Base-by-base conservation (phyloP, 2,888 invertebrate genomes). In the Drosophila kuntzei region DNA sequence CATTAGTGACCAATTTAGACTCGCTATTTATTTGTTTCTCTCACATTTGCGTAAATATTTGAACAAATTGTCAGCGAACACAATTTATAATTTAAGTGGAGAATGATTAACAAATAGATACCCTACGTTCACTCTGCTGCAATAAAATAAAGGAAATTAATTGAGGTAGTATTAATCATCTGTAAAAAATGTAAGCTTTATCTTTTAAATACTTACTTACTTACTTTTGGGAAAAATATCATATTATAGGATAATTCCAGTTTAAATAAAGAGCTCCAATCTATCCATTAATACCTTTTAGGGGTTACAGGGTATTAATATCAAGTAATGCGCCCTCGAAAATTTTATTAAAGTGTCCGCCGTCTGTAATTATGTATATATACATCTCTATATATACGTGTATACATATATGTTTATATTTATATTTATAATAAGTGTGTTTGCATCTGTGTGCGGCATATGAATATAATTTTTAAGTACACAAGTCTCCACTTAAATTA, bases 41-140 rank as follows among this genome's bases (percentile, higher is more conserved):
- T 46, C 54, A 37, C 71, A 71, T 43, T 69, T 83, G 64, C 44
- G 53, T 47, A 67, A 80, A 87, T 74, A 78, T 84, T 80, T 84
- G 32, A 47, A 50, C 74, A 67, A 60, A 64, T 68, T 77, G 66
- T 64, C 55, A 50, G 25, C 41, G 53, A 37, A 36, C n/a, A 32
- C 11, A 34, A 18, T 29, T 20, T 5, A 5, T n/a, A 39, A 27
- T 9, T 18, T 8, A 8, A 22, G 5, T 49, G 4, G 5, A 12
- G 7, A 16, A 6, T 29, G 47, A 29, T 32, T 12, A 25, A 7
- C 16, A 37, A 18, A 4, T 1, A 34, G n/a, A 22, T 49, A 49
- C 49, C 49, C 34, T 46, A 9, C 16, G 3, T 27, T 16, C 0
- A 12, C 14, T 16, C 7, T 2, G 2, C 7, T 7, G 0, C 5